A percentile compares a stretch with the other conserved stretches of the same genome.
Conservation (phyloP, 2,888 invertebrate genomes). For the Polymixis flavicincta region DNA sequence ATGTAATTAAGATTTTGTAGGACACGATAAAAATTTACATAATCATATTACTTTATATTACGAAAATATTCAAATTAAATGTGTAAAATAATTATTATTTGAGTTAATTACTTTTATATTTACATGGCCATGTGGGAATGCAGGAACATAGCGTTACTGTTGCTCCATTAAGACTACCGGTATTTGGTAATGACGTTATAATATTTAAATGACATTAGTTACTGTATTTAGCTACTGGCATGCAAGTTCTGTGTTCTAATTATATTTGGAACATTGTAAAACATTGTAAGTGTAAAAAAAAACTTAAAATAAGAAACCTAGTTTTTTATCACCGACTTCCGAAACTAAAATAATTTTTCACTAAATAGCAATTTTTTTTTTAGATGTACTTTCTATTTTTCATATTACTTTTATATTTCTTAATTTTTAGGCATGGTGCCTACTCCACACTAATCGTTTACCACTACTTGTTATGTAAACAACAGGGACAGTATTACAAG, state of each 20-base stretch:
- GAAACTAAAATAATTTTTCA: too few species aligned
- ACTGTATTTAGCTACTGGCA: background rate
- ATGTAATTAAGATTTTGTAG: conserved; percentile 65
- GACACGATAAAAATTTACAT: conserved; percentile 65
- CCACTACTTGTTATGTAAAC: too few species aligned
- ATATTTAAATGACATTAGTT: conserved; percentile 31
- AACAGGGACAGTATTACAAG: too few species aligned
- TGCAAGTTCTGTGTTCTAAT: background rate
- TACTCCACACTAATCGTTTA: too few species aligned
- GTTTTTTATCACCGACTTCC: too few species aligned
- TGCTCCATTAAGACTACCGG: conserved; percentile 54
- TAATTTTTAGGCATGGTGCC: too few species aligned
- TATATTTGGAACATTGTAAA: too few species aligned
- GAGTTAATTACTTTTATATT: conserved; percentile 55
- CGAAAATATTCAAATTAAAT: conserved; percentile 63
- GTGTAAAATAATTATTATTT: conserved; percentile 50
- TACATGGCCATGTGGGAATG: conserved; percentile 39
- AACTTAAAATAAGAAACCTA: too few species aligned
- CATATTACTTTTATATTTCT: too few species aligned
- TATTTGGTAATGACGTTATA: conserved; percentile 47
- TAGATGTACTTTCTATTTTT: too few species aligned
- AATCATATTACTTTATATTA: conserved; percentile 63
- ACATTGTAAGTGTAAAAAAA: background rate
- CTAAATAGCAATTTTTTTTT: too few species aligned
- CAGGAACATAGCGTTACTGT: conserved; percentile 35